phyloP scores from a whole-genome alignment of 2,797 vertebrate species.

The Betta splendens region DNA sequence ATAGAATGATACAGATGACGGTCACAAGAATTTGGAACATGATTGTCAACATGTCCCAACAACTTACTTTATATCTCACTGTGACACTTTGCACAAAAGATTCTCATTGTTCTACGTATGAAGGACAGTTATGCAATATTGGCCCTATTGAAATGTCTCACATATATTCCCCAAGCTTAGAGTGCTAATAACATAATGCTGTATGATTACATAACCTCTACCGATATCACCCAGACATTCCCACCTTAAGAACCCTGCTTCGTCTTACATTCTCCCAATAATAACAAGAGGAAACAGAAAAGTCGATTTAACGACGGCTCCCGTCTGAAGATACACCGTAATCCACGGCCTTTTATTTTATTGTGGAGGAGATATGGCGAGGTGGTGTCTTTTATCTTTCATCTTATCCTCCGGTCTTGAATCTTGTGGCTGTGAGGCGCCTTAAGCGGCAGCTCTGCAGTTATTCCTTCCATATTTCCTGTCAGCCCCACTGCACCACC shows the following conservation, averaged over 20 bases:
- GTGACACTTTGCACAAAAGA: neutral
- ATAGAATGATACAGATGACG: neutral
- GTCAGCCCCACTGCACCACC: constrained; percentile 11
- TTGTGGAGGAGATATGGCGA: constrained; percentile 25
- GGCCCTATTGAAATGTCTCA: constrained; percentile 1
- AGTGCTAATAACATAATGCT: constrained; percentile 29
- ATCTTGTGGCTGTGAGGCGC: constrained; percentile 19
- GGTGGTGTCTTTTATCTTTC: constrained; percentile 22
- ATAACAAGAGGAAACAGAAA: neutral
- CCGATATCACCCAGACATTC: constrained; percentile 22
- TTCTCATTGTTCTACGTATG: neutral
- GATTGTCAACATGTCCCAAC: neutral
- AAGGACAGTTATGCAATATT: constrained; percentile 12
- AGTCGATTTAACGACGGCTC: constrained; percentile 5
- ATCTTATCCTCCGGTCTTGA: constrained; percentile 32
- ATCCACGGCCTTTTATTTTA: constrained; percentile 26
- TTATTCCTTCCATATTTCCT: constrained; percentile 51
- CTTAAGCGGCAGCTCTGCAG: constrained; percentile 29
- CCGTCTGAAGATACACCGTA: constrained; percentile 8
- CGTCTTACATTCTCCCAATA: constrained; percentile 4
- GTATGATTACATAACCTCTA: constrained; percentile 23
- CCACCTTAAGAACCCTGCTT: constrained; percentile 2
- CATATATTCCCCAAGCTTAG: constrained; percentile 4
- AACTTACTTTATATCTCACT: too few species aligned
- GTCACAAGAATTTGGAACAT: too few species aligned